Percentiles rank a stretch among this genome's conserved stretches.
These are phyloP conservation scores for Nudaria mundana DNA, from an alignment of 2,888 invertebrate species.

Conservation along the genomic window DNA sequence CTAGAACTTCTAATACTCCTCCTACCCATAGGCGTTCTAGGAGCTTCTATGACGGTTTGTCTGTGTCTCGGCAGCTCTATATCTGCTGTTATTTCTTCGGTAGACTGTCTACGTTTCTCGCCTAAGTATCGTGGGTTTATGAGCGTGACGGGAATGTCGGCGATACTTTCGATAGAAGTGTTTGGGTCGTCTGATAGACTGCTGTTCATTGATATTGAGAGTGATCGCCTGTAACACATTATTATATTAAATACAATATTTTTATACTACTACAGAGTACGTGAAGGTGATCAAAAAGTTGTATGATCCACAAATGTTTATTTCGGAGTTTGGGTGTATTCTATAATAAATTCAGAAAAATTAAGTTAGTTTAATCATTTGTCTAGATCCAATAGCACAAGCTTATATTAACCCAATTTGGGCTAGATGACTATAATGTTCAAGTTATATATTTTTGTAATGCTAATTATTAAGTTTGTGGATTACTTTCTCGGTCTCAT, in stretches of 20 bases:
- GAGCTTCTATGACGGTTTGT: conserved; percentile 26
- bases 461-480: too few relatives aligned
- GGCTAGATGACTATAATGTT: too few relatives aligned
- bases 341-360: too few relatives aligned
- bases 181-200: conserved; percentile 71
- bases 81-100: conserved; percentile 12
- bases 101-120: conserved; percentile 24
- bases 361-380: too few relatives aligned
- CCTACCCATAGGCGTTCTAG: conserved; percentile 54
- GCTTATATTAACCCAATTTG: too few relatives aligned
- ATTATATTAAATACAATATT: not conserved
- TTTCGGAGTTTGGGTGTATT: too few relatives aligned
- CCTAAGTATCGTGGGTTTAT: conserved; percentile 63
- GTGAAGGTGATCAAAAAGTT: too few relatives aligned
- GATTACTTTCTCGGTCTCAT: too few relatives aligned
- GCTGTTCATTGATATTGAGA: conserved; percentile 69
- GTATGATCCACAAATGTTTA: too few relatives aligned
- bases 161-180: conserved; percentile 69
- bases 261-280: not conserved
- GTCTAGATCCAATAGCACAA: too few relatives aligned
- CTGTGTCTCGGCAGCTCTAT: conserved; percentile 7
- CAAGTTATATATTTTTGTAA: too few relatives aligned
- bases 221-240: conserved; percentile 44
- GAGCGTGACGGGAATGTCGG: conserved; percentile 66
- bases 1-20: conserved; percentile 45